These are phyloP conservation scores for Lampris megalopsis DNA, from an alignment of 2,113 vertebrate species.

Conservation along the genomic window DNA sequence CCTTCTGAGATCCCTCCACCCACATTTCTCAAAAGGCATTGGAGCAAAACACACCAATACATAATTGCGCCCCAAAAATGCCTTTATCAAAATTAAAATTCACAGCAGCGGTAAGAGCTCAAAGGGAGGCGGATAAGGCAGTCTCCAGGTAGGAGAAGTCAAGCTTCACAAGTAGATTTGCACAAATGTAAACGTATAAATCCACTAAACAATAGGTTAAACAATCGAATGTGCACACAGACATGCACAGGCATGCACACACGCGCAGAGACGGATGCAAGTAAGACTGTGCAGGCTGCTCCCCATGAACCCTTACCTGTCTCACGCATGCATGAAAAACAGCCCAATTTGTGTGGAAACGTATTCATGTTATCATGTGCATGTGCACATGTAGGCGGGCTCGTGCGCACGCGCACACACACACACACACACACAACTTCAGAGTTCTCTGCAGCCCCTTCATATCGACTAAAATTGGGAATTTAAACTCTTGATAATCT, in stretches of 20 bases:
- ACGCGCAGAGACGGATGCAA: not conserved
- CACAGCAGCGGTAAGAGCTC: constrained; percentile 47
- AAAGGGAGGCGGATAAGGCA: constrained; percentile 22
- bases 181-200: too few species aligned
- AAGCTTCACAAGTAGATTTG: too few species aligned
- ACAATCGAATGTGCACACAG: too few species aligned
- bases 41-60: constrained; percentile 57
- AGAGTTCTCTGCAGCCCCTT: constrained; percentile 35
- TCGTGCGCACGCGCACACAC: not conserved
- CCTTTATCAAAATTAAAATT: constrained; percentile 56
- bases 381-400: not conserved
- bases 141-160: constrained; percentile 30
- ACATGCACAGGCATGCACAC: not conserved
- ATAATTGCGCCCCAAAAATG: constrained; percentile 54
- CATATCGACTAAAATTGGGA: constrained; percentile 52
- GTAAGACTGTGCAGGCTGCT: too few species aligned
- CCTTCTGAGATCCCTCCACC: constrained; percentile 55
- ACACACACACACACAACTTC: constrained; percentile 8
- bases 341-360: not conserved
- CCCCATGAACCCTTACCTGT: too few species aligned
- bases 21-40: constrained; percentile 53
- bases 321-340: not conserved
- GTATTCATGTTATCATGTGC: not conserved
- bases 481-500: constrained; percentile 67
- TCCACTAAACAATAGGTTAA: too few species aligned